Evolutionary conservation across 2,113 vertebrate species (phyloP).

Genomic region (Odocoileus virginianus): DNA sequence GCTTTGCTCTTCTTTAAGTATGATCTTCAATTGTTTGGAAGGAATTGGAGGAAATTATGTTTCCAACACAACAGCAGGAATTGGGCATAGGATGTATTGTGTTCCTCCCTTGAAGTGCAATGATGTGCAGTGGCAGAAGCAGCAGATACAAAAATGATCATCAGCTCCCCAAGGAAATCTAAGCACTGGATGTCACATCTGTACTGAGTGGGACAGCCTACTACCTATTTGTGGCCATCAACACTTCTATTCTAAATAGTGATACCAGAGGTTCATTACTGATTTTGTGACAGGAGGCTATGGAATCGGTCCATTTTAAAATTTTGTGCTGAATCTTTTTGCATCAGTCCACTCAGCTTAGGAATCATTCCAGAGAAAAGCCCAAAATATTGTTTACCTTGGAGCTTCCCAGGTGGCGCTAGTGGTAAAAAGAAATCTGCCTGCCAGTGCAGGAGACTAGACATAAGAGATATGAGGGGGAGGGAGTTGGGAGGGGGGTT

Average conservation of each 20-base stretch:
- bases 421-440: not conserved
- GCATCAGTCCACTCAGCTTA: not conserved
- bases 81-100: not conserved
- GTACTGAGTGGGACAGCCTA: rapidly evolving
- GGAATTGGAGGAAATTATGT: constrained; percentile 2
- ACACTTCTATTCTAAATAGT: rapidly evolving
- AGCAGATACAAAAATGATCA: not conserved
- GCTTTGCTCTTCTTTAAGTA: not conserved
- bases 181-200: not conserved
- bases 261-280: not conserved
- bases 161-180: not conserved
- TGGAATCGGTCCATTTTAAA: not conserved
- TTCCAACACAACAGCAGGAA: not conserved
- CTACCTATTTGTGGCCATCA: rapidly evolving
- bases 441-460: not conserved
- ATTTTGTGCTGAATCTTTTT: not conserved
- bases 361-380: not conserved
- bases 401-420: not conserved
- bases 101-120: not conserved
- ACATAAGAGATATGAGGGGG: not conserved
- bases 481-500: no score
- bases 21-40: not conserved
- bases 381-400: not conserved
- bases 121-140: not conserved
- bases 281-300: not conserved